Percentiles rank a stretch among this genome's conserved stretches.
Conservation (phyloP, 1,140 invertebrate species). For the Gonioctena quinquepunctata region DNA sequence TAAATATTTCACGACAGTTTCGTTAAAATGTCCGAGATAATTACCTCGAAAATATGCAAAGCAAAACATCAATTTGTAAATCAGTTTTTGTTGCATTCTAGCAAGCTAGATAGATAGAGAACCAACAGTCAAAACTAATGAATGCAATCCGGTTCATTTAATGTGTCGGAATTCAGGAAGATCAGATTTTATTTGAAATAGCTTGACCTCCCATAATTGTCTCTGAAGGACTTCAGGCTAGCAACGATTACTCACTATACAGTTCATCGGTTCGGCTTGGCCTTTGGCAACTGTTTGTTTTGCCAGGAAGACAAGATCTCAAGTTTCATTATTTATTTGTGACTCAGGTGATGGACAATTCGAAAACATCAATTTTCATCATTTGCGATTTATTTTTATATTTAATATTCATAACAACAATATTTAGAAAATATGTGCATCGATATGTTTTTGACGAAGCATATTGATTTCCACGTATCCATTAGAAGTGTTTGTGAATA, state of each 20-base stretch:
- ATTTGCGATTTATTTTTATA: too few species aligned
- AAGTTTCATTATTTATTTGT: neutral
- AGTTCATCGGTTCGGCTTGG: neutral
- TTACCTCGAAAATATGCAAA: neutral
- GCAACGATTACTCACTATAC: conserved; percentile 1
- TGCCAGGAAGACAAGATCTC: neutral
- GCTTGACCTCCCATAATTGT: neutral
- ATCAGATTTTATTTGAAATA: neutral
- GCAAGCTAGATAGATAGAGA: neutral
- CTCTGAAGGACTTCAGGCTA: neutral
- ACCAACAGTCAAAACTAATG: neutral
- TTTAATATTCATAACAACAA: too few species aligned
- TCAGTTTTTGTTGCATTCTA: neutral
- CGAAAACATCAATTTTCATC: too few species aligned
- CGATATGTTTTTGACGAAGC: too few species aligned
- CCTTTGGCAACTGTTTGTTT: conserved; percentile 18
- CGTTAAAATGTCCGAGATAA: neutral
- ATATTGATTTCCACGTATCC: too few species aligned
- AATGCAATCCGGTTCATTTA: conserved; percentile 1
- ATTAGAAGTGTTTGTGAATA: too few species aligned
- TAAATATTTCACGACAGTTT: neutral
- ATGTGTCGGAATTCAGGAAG: conserved; percentile 2
- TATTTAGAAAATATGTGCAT: too few species aligned
- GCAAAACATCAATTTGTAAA: neutral
- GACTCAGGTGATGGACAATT: neutral